phyloP scores from a whole-genome alignment of 2,113 vertebrate species.

The Ailurus styani region DNA sequence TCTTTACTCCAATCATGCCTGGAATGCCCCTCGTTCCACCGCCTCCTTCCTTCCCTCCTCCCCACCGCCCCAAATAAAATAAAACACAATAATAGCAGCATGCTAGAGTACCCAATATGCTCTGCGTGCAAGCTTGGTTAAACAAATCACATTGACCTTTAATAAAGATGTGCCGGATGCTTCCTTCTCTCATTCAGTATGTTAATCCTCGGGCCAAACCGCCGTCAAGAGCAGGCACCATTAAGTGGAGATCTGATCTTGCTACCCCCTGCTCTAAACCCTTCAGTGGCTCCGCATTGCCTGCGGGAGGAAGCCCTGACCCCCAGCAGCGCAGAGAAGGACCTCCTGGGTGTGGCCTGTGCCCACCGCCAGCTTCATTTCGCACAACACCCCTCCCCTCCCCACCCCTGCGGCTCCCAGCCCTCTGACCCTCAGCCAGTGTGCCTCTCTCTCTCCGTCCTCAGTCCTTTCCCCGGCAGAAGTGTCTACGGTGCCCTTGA shows the following conservation, averaged over 20 bases:
- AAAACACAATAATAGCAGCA: conserved; percentile 47
- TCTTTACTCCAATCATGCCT: not conserved
- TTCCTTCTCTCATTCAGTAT: conserved; percentile 50
- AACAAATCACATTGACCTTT: conserved; percentile 72
- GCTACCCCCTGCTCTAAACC: not conserved
- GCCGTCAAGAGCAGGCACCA: conserved; percentile 36
- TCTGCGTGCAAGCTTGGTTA: conserved; percentile 66
- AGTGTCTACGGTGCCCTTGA: not conserved
- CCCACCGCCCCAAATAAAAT: not conserved
- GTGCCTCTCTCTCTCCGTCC: not conserved
- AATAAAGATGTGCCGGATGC: conserved; percentile 38
- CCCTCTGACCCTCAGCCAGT: not conserved
- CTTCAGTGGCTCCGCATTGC: not conserved
- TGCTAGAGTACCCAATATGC: conserved; percentile 48
- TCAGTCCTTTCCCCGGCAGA: not conserved
- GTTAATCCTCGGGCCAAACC: conserved; percentile 56
- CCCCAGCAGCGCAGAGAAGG: not conserved
- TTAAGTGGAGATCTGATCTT: conserved; percentile 35
- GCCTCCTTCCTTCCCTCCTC: not conserved
- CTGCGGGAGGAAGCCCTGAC: not conserved
- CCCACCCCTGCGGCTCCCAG: not conserved
- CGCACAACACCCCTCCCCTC: not conserved
- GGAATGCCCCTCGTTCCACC: not conserved
- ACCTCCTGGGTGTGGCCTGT: not conserved
- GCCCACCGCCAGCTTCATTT: not conserved